Conservation (phyloP, 1,140 invertebrate genomes). For the Cotesia glomerata region DNA sequence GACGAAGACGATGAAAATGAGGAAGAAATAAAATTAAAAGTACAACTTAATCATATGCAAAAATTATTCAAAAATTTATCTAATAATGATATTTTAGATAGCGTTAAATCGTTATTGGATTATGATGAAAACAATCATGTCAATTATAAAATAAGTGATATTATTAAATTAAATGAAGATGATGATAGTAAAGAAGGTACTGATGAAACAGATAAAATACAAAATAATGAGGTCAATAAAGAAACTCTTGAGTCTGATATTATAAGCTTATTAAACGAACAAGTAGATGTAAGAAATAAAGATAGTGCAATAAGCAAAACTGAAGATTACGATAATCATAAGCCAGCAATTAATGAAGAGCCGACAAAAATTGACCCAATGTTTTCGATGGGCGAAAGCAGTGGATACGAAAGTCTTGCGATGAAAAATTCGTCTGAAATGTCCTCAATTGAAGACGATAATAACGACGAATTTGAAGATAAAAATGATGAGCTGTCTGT, state of each 20-base stretch:
- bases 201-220: no score
- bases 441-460: slow-evolving; percentile 50
- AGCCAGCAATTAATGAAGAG: slow-evolving; percentile 33
- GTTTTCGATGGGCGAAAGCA: slow-evolving; percentile 79
- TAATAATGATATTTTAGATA: slow-evolving; percentile 47
- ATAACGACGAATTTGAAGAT: slow-evolving; percentile 44
- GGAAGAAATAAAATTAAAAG: neutral
- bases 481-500: slow-evolving; percentile 36
- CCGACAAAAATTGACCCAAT: slow-evolving; percentile 56
- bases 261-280: slow-evolving; percentile 54
- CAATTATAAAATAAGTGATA: slow-evolving; percentile 8
- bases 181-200: neutral
- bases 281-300: slow-evolving; percentile 25
- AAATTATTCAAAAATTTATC: slow-evolving; percentile 31
- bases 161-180: slow-evolving; percentile 16
- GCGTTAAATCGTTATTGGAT: slow-evolving; percentile 48
- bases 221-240: slow-evolving; percentile 36
- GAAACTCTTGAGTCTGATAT: slow-evolving; percentile 55
- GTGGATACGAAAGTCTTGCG: slow-evolving; percentile 83
- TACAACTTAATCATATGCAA: neutral
- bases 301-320: slow-evolving; percentile 1
- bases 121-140: slow-evolving; percentile 8
- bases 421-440: slow-evolving; percentile 64
- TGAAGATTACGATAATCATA: slow-evolving; percentile 9
- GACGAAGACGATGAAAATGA: slow-evolving; percentile 20